Evolutionary conservation across 2,113 vertebrate genomes (phyloP).

Genomic region (Colius striatus): DNA sequence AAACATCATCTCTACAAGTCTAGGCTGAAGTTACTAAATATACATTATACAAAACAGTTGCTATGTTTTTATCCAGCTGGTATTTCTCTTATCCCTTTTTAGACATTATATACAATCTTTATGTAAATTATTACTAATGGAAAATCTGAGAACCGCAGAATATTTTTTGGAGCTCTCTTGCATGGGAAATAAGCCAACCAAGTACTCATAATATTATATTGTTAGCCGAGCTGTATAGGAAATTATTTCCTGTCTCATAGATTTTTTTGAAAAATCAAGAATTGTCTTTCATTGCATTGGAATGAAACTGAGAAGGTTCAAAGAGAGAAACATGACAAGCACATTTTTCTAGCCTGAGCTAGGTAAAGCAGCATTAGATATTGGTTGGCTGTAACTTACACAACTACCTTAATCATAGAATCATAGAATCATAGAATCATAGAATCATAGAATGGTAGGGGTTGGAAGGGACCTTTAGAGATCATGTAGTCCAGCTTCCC

Average conservation of each 20-base stretch:
- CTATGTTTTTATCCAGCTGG: conserved; percentile 37
- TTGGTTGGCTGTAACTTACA: neutral
- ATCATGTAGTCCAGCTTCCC: too few species aligned
- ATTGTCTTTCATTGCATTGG: neutral
- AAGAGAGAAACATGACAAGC: neutral
- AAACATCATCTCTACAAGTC: conserved; percentile 8
- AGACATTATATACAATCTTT: conserved; percentile 13
- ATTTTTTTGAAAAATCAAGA: neutral
- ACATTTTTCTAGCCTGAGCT: neutral
- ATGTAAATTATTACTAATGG: conserved; percentile 55
- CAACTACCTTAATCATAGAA: neutral
- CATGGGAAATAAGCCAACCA: conserved; percentile 43
- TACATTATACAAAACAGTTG: conserved; percentile 9
- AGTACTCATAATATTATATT: neutral
- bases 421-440: too few species aligned
- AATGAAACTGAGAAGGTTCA: neutral
- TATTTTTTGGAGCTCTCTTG: neutral
- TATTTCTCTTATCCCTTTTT: conserved; percentile 20
- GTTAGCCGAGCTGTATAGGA: conserved; percentile 7
- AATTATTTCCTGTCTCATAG: neutral
- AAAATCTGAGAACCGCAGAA: conserved; percentile 44
- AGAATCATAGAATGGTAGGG: too few species aligned
- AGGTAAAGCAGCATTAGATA: neutral
- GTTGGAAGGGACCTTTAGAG: too few species aligned
- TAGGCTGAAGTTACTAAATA: conserved; percentile 45